Base-by-base conservation (phyloP, 1,140 invertebrate genomes). In the Ephestia elutella region DNA sequence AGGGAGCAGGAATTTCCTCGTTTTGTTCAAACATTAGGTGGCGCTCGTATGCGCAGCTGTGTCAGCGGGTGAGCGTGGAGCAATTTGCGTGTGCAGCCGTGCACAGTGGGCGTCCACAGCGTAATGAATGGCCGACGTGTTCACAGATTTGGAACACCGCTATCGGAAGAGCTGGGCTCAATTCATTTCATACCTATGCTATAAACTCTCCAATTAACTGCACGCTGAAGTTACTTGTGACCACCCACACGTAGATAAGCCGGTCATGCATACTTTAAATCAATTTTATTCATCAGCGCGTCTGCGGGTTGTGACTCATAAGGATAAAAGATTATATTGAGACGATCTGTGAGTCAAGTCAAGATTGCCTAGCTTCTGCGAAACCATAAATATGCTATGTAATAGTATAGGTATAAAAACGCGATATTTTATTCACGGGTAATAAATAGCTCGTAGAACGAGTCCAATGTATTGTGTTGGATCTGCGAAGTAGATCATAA, bases 61-160 rank as follows among this genome's bases (percentile, higher is more conserved):
- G 71, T 77, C 73, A 76, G 75, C 71, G 63, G 71, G 71, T 63
- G 68, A 66, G 62, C 68, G 65, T 67, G 54, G 65, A 66, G 72
- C 75, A 82, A 80, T 80, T 82, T 82, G 73, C 75, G 75, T 80
- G 75, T 80, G 75, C 77, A 78, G 60, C 73, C 59, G 75, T 72
- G 79, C 79, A 73, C 72, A 74, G 72, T 75, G 67, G 71, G 73
- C 70, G 79, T 65, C 68, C 75, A 63, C 57, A 61, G 13, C 71
- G 64, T 73, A 82, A 80, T 82, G 70, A 71, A 82, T 72, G 68
- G 65, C 55, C 62, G 56, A 71, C 64, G 66, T 65, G 62, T 69
- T 60, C 62, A 56, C 61, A 62, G 55, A 64, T 70, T 58, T 49
- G 60, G 60, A 61, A 62, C 63, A 63, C 64, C 59, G 63, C 54